Base-by-base conservation (phyloP, 2,888 invertebrate species). In the Phytoseiulus persimilis region DNA sequence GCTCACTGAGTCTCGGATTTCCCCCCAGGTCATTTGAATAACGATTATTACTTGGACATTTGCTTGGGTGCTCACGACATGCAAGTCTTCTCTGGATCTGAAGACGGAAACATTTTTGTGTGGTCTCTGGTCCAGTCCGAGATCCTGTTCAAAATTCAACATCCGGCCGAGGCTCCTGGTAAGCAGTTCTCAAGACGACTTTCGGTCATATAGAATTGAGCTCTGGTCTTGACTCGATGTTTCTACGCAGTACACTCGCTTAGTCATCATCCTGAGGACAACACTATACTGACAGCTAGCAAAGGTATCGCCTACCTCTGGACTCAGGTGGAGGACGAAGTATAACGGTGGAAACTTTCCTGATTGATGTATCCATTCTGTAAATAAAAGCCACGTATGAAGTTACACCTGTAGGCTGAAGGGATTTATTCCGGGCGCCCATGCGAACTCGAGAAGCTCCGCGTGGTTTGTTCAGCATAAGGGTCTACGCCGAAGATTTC, bases 51-150 rank as follows among this genome's bases (percentile, higher is more conserved):
- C 92, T 94, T 98, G 84, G 98, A 98, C 93, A 96, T 96, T 92
- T 95, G 95, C 90, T 94, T 98, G 0, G 95, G 96, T 92, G 94
- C 95, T 90, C 95, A 95, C 91, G 98, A 99, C 92, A 95, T 95
- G 89, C 95, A 95, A 91, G 95, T 99, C 87, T 93, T 98, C 83
- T 96, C 96, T 32, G 99, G 99, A 0, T 98, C 98, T 0, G 95
- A 95, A 28, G 95, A 96, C 90, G 98, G 98, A 0, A 94, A 94
- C 91, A 93, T 97, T 9, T 96, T 95, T 93, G 95, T 95, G 91
- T 99, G 98, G 96, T 97, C 98, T 93, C 94, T 99, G 84, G 95
- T 98, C 3, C 95, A 95, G 91, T 93, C 93, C 33, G 31, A 87
- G n/a, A 33, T 87, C 6, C 14, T 87, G 32, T 46, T 89, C 31